phyloP scores from a whole-genome alignment of 1,140 invertebrate species.

The Panagrolaimus sp. region DNA sequence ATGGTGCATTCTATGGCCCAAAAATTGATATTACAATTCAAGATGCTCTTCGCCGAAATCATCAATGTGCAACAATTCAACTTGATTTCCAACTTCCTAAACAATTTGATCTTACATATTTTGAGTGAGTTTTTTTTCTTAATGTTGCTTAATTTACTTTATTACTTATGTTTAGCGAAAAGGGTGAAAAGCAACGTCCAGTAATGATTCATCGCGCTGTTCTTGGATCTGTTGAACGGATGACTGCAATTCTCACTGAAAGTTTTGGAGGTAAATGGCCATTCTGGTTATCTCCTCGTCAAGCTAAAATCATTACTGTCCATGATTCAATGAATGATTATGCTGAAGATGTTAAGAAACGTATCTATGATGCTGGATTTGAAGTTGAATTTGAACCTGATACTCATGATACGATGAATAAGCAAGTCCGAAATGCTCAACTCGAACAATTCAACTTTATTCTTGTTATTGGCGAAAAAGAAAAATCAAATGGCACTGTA shows the following conservation, averaged over 20 bases:
- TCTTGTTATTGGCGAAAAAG: slow-evolving; percentile 89
- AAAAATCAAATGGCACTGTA: slow-evolving; percentile 79
- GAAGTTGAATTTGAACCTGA: slow-evolving; percentile 84
- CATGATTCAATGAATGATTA: slow-evolving; percentile 50
- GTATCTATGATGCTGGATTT: slow-evolving; percentile 78
- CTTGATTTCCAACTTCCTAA: slow-evolving; percentile 94
- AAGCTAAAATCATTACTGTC: slow-evolving; percentile 63
- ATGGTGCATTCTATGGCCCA: slow-evolving; percentile 98
- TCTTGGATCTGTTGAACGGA: slow-evolving; percentile 90
- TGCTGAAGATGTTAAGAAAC: slow-evolving; percentile 60
- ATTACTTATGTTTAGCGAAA: slow-evolving; percentile 66
- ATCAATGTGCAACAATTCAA: slow-evolving; percentile 97
- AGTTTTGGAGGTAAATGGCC: slow-evolving; percentile 92
- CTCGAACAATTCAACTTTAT: slow-evolving; percentile 98
- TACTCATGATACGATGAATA: slow-evolving; percentile 89
- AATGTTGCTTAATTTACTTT: slow-evolving; percentile 4
- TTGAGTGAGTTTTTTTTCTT: slow-evolving; percentile 64
- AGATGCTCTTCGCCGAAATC: slow-evolving; percentile 80
- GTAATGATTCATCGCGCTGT: slow-evolving; percentile 97
- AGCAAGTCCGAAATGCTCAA: slow-evolving; percentile 94
- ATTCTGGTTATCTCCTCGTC: slow-evolving; percentile 85
- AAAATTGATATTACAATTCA: slow-evolving; percentile 98
- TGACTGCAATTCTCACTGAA: slow-evolving; percentile 95
- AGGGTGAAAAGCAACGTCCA: slow-evolving; percentile 79
- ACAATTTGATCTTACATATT: slow-evolving; percentile 78